These are phyloP conservation scores for Apotomis turbidana DNA, from an alignment of 2,888 invertebrate genomes.

Conservation along the genomic window DNA sequence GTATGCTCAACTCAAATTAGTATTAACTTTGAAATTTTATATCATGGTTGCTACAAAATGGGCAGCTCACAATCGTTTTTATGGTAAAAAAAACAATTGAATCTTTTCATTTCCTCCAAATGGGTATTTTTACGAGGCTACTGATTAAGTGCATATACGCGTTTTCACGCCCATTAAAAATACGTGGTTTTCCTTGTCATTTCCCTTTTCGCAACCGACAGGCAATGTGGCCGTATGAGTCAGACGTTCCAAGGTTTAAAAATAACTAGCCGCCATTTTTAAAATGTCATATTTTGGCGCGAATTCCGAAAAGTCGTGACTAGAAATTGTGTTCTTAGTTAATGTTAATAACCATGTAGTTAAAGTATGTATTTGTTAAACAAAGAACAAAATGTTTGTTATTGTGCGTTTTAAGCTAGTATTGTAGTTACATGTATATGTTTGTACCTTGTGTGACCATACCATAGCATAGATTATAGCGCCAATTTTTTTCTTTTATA, in stretches of 20 bases:
- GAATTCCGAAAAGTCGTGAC: constrained; percentile 2
- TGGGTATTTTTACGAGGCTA: background rate
- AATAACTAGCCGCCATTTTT: constrained; percentile 13
- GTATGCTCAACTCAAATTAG: constrained; percentile 36
- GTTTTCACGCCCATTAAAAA: background rate
- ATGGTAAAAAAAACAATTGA: constrained; percentile 1
- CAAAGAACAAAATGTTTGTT: background rate
- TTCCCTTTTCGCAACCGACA: constrained; percentile 22
- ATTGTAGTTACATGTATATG: constrained; percentile 1
- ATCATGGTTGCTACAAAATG: constrained; percentile 2
- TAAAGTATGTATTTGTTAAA: constrained; percentile 14
- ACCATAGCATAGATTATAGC: constrained; percentile 17
- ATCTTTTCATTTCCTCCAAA: background rate
- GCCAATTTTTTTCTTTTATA: constrained; percentile 11
- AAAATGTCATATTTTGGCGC: constrained; percentile 12
- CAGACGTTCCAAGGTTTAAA: background rate
- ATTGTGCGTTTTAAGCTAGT: constrained; percentile 3
- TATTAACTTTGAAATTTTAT: constrained; percentile 16
- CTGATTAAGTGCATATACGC: no score
- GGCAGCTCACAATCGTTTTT: background rate
- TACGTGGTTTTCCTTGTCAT: background rate
- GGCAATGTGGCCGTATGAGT: constrained; percentile 20
- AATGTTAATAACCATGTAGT: background rate
- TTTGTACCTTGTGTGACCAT: constrained; percentile 15
- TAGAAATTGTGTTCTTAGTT: background rate